Base-by-base conservation (phyloP, 2,113 vertebrate genomes). In the Psilopsiagon aurifrons region DNA sequence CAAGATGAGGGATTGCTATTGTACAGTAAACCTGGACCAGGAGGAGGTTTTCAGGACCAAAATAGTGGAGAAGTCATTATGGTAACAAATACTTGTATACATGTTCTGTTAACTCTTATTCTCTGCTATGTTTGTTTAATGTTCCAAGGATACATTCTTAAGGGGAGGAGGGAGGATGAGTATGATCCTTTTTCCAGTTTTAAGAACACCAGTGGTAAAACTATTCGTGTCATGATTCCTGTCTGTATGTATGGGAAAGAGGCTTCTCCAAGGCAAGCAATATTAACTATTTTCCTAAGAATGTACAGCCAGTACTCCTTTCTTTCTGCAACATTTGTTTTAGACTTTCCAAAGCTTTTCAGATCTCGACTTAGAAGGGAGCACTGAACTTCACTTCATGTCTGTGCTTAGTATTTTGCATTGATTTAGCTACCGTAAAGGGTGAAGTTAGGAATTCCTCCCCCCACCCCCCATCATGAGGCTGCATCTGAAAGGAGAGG, bases 11-110 rank as follows among this genome's bases (percentile, higher is more conserved):
- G 99, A 99, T 92, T 99, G 99, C 96, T 99, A 99, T 97, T 99
- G 99, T 97, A 99, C 99, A 6, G 99, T 99, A 92, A 99, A 99
- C 98, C 98, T 99, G 98, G 99, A 99, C 98, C 99, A 99, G 97
- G 99, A 99, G 90, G 99, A 99, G 95, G 99, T 99, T 90, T 99
- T 99, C 98, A 98, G 99, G 98, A 99, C 99, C 98, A 99, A 99
- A 98, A 99, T 99, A 41, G 98, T 99, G 41, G 99, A 99, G 97
- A 99, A 99, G 94, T 99, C 99, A 6, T 98, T 98, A 97, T 98
- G 98, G 98, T 98, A 98, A 98, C 5, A 51, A 47, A 78, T 29
- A 37, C 17, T 25, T 33, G 2, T 31, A 17, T 83, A 59, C 7
- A 10, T 2, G 0, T 81, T 93, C 37, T 80, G 19, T 79, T 88